Base-by-base conservation (phyloP, 2,888 invertebrate species). In the Cheilosia variabilis region DNA sequence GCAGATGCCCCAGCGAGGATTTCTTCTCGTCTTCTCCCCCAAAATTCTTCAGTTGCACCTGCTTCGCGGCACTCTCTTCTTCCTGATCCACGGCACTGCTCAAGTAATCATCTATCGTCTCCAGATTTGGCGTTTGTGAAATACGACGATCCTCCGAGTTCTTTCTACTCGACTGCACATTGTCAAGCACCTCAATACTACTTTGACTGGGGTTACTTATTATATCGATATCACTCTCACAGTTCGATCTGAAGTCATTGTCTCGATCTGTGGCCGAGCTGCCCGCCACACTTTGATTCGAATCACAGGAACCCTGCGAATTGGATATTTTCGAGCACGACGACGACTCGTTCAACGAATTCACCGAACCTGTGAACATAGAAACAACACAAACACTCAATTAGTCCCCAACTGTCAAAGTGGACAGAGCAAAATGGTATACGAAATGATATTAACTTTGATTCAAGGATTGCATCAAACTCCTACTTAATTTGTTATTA, bases 151-250 rank as follows among this genome's bases (percentile, higher is more conserved):
- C 94, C 87, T 94, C 94, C 0, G 93, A 93, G 6, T 90, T 90
- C 80, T 91, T 92, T 6, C 92, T 91, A 69, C 87, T 89, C n/a
- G 88, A 87, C 13, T 88, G 80, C 31, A 79, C 19, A 66, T 93
- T 68, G 88, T 94, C 94, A 63, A 95, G 90, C 37, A 95, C 94
- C 91, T 95, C 95, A 73, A 95, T 95, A 89, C 95, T 95, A 88
- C 95, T 95, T 89, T 95, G 94, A 91, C 95, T 95, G 15, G 95
- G 95, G 91, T 95, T 95, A 82, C 95, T 95, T 27, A 96, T 93
- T 53, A 96, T 93, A 88, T 95, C 95, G 81, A 96, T 94, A 89
- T 96, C 95, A 90, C 95, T 95, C 88, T 95, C 95, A 82, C 92
- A 93, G 79, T 91, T 91, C 13, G 90, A 88, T 72, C 90, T 90